Evolutionary conservation across 2,797 vertebrate genomes (phyloP).

Genomic region (Lacerta viridis): DNA sequence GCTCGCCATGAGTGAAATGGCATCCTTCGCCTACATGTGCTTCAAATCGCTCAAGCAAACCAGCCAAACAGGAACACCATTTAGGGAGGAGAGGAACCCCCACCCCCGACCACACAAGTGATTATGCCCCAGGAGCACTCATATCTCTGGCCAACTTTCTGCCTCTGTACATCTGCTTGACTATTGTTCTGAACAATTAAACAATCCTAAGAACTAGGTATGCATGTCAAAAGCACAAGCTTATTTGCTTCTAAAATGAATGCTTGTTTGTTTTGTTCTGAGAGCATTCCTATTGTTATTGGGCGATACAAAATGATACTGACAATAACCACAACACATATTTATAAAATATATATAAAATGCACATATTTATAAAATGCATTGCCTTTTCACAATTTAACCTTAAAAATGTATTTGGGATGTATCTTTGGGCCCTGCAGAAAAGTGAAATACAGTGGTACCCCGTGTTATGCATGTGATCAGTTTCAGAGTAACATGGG

Average conservation of each 20-base stretch:
- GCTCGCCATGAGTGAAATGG: background rate
- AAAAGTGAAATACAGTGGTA: background rate
- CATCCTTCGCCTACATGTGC: background rate
- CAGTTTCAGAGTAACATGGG: no score
- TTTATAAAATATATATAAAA: background rate
- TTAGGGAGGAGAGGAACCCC: background rate
- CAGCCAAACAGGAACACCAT: background rate
- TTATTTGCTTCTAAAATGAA: background rate
- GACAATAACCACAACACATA: background rate
- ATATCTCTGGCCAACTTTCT: background rate
- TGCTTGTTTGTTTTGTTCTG: background rate
- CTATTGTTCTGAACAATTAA: conserved; percentile 8
- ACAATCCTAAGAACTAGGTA: background rate
- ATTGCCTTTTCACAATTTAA: background rate
- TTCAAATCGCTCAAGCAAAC: background rate
- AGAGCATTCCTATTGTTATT: background rate
- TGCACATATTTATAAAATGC: background rate
- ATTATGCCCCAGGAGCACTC: background rate
- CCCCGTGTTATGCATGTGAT: no score
- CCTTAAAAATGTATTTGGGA: background rate
- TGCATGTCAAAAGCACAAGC: background rate
- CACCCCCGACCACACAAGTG: background rate
- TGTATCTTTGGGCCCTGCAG: background rate
- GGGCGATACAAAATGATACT: background rate
- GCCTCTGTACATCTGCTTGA: background rate